These are phyloP conservation scores for Acanthaster planci DNA, from an alignment of 35 echinoderm and acorn worm species.

Conservation along the genomic window DNA sequence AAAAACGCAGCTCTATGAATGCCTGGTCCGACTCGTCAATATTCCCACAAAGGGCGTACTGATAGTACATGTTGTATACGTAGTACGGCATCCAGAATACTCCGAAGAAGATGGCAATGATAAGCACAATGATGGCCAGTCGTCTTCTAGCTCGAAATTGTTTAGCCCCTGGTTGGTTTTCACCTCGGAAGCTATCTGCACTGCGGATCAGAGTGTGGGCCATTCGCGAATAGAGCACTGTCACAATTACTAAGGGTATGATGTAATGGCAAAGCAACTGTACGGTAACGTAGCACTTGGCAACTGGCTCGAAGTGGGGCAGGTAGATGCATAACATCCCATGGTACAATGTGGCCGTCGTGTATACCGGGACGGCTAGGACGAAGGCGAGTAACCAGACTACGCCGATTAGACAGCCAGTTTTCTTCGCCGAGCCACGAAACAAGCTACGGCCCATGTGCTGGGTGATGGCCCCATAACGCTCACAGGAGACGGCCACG, in stretches of 20 bases:
- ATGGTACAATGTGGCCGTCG: constrained; percentile 34
- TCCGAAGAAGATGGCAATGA: constrained; percentile 77
- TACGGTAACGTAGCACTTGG: constrained; percentile 55
- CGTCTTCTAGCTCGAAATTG: constrained; percentile 79
- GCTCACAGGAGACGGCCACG: constrained; percentile 55
- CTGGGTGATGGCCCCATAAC: constrained; percentile 61
- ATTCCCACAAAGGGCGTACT: constrained; percentile 21
- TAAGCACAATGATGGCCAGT: constrained; percentile 75
- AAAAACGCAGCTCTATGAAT: constrained; percentile 50
- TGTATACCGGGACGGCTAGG: constrained; percentile 43
- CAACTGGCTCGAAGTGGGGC: background rate
- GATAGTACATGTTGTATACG: constrained; percentile 66
- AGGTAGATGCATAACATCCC: constrained; percentile 38
- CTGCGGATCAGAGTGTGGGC: constrained; percentile 67
- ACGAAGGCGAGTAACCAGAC: constrained; percentile 57
- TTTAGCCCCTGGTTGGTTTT: constrained; percentile 77
- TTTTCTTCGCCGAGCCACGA: constrained; percentile 26
- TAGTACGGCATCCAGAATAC: constrained; percentile 76
- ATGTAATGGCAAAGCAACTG: constrained; percentile 50
- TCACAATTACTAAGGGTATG: constrained; percentile 47
- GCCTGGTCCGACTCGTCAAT: background rate
- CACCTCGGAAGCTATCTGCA: constrained; percentile 63
- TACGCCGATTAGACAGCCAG: background rate
- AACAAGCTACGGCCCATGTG: constrained; percentile 19
- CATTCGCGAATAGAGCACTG: constrained; percentile 67